These are phyloP conservation scores for Forbesichthys agassizii DNA, from an alignment of 2,113 vertebrate species.

Conservation along the genomic window DNA sequence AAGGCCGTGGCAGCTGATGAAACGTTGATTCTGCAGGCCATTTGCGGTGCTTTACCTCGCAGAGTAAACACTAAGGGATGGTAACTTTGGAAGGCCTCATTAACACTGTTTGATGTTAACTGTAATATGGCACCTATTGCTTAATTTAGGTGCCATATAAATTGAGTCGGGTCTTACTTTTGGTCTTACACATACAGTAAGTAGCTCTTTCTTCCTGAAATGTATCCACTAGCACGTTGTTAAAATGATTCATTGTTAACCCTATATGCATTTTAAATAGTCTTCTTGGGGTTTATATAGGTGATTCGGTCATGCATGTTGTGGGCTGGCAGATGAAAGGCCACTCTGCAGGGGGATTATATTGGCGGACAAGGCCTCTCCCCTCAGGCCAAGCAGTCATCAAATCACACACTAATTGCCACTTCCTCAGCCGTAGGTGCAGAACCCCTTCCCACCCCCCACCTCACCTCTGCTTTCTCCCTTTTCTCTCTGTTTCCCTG, in stretches of 20 bases:
- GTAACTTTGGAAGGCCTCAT: slow-evolving; percentile 6
- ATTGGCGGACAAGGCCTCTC: slow-evolving; percentile 29
- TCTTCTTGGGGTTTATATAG: background rate
- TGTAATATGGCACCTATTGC: background rate
- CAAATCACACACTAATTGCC: slow-evolving; percentile 65
- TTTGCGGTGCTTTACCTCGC: slow-evolving; percentile 36
- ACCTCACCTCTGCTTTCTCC: slow-evolving; percentile 1
- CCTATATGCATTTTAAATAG: background rate
- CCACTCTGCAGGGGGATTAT: slow-evolving; percentile 23
- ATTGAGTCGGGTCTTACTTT: background rate
- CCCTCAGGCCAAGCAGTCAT: slow-evolving; percentile 39
- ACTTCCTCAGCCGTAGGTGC: slow-evolving; percentile 16
- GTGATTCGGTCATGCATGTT: slow-evolving; percentile 38
- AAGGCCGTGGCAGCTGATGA: slow-evolving; percentile 62
- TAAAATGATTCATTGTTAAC: background rate
- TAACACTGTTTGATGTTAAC: background rate
- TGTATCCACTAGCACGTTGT: background rate
- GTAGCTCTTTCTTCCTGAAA: background rate
- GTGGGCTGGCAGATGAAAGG: slow-evolving; percentile 53
- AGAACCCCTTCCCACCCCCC: background rate
- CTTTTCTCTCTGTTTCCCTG: slow-evolving; percentile 3
- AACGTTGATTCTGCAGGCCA: slow-evolving; percentile 61
- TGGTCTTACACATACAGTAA: background rate
- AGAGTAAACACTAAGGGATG: slow-evolving; percentile 4
- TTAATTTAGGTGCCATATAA: background rate